Conservation (phyloP, 2,888 invertebrate genomes). For the Lycophotia porphyrea region DNA sequence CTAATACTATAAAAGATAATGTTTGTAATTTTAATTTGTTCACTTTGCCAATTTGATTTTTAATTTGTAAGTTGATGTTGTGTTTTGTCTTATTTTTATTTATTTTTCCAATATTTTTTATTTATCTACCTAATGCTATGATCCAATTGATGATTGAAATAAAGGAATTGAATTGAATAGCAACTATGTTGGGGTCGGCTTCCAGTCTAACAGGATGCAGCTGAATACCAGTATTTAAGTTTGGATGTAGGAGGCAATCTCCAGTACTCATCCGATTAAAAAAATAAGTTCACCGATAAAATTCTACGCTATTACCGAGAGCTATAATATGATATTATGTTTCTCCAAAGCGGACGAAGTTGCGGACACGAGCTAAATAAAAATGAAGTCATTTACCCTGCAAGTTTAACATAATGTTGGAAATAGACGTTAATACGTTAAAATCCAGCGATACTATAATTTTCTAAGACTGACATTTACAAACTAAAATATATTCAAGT, state of each 20-base stretch:
- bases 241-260: not conserved
- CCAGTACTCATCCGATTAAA: not conserved
- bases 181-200: too few species aligned
- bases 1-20: not conserved
- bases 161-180: too few species aligned
- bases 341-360: not conserved
- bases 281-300: not conserved
- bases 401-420: not conserved
- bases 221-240: too few species aligned
- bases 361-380: not conserved
- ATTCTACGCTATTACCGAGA: not conserved
- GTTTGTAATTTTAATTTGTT: too few species aligned
- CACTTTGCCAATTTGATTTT: too few species aligned
- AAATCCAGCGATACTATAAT: not conserved
- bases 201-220: too few species aligned
- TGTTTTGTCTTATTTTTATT: too few species aligned
- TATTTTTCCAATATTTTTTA: too few species aligned
- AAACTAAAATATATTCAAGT: slow-evolving; percentile 25
- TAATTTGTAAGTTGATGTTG: too few species aligned
- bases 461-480: slow-evolving; percentile 1
- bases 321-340: not conserved
- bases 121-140: too few species aligned
- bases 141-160: too few species aligned
- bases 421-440: not conserved
- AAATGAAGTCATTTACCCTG: not conserved